phyloP scores from a whole-genome alignment of 2,113 vertebrate species.

The Gymnocephalus cernua region DNA sequence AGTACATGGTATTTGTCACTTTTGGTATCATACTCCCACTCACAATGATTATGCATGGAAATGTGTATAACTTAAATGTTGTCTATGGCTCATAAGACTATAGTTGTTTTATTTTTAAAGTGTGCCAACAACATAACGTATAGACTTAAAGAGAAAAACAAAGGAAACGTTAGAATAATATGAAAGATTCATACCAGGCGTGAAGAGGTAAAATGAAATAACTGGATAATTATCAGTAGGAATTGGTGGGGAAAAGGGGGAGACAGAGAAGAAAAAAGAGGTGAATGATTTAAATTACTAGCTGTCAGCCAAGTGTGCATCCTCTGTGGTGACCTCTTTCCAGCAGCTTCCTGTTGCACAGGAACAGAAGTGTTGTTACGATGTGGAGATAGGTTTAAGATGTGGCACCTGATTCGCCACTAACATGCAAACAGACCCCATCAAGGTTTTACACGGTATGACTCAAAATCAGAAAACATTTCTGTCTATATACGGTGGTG shows the following conservation, averaged over 20 bases:
- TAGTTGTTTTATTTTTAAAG: background rate
- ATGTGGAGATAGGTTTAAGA: background rate
- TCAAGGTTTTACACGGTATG: background rate
- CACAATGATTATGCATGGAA: background rate
- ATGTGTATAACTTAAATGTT: background rate
- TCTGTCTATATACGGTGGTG: background rate
- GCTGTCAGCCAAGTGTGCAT: slow-evolving; percentile 7
- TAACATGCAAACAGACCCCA: background rate
- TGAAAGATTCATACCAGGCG: background rate
- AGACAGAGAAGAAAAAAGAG: slow-evolving; percentile 13
- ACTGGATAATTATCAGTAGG: background rate
- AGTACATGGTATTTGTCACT: background rate
- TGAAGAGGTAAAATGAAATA: background rate
- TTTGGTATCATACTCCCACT: background rate
- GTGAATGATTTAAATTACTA: slow-evolving; percentile 17
- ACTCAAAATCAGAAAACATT: background rate
- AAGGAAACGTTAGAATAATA: background rate
- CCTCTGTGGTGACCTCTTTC: slow-evolving; percentile 37
- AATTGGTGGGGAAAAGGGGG: background rate
- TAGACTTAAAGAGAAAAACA: background rate
- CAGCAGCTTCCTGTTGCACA: slow-evolving; percentile 66
- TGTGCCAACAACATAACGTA: background rate
- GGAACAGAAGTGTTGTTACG: slow-evolving; percentile 31
- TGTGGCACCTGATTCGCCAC: slow-evolving; percentile 7
- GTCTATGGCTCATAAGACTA: background rate